phyloP scores from a whole-genome alignment of 2,888 invertebrate species.

The Nomada flava region DNA sequence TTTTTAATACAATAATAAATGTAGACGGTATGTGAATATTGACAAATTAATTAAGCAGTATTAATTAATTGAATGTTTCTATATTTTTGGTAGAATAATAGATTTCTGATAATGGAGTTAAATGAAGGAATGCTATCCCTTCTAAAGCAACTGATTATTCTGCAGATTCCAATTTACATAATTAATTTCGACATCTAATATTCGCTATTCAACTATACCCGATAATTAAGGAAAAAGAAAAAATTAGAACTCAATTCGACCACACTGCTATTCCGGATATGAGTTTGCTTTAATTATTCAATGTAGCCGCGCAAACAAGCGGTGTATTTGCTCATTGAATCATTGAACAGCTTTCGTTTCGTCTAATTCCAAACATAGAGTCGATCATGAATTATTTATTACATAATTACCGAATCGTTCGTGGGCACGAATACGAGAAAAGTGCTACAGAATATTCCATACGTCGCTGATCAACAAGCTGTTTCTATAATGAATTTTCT shows the following conservation, averaged over 20 bases:
- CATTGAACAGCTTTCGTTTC: constrained; percentile 52
- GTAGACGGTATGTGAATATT: too few species aligned
- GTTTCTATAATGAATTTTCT: constrained; percentile 51
- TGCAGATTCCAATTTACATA: too few species aligned
- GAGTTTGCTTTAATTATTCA: constrained; percentile 28
- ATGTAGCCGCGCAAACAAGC: constrained; percentile 19
- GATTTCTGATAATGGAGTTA: too few species aligned
- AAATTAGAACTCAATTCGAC: not conserved
- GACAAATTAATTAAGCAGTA: too few species aligned
- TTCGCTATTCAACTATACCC: too few species aligned
- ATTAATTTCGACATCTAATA: too few species aligned
- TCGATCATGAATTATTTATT: constrained; percentile 54
- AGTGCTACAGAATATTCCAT: constrained; percentile 34
- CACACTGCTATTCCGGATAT: not conserved
- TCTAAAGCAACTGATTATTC: too few species aligned
- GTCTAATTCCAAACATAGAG: constrained; percentile 17
- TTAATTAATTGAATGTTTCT: too few species aligned
- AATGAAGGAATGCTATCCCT: too few species aligned
- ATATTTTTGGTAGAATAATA: too few species aligned
- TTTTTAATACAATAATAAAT: too few species aligned
- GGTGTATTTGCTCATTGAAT: constrained; percentile 43
- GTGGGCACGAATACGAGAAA: constrained; percentile 23
- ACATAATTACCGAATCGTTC: constrained; percentile 58
- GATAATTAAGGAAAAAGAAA: not conserved
- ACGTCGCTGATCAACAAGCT: constrained; percentile 41